Evolutionary conservation across 1,140 invertebrate genomes (phyloP), one percentile per base, ranked within the genome.

Genomic region (Ceratitis capitata): DNA sequence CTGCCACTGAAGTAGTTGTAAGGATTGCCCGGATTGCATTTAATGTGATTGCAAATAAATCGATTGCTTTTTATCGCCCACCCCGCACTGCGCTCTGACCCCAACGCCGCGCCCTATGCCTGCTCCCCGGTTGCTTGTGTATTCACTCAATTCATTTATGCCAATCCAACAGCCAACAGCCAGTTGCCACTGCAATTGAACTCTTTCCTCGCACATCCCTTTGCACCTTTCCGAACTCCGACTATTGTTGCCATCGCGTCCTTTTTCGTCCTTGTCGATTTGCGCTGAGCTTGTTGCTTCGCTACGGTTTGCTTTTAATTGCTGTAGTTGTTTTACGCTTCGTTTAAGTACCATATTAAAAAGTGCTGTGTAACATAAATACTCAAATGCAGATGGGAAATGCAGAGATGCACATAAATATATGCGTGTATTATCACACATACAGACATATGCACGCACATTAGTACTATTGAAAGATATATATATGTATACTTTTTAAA

Each of bases 11-110:
- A 78, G 39, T 45, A 78, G 69, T 78, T 45, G 69, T 26, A 78
- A 19, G 69, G 69, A 78, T 45, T 78, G 69, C 39, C 69, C 16
- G 35, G 35, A 78, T 78, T 78, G 69, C 69, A 78, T 78, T 78
- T 78, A 78, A 78, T 78, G 69, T 78, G 69, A 78, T 78, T 78
- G 69, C 69, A 78, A 78, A 78, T 78, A 78, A 78, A 78, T 78
- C 69, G 69, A 78, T 78, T 78, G 69, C 39, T 78, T 45, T 78
- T 78, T 78, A 78, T 78, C 69, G 39, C 5, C 69, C 42, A 45
- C n/a, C 3, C 64, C 6, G 12, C 45, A 12, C 69, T 19, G 69
- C 10, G 23, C 39, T 45, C 69, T 2, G 9, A 39, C n/a, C n/a
- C 39, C 45, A 47, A n/a, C 51, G 9, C 51, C n/a, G n/a, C 0